A percentile compares a stretch with the other conserved stretches of the same genome.
Conservation (phyloP, 2,797 vertebrate genomes). For the Eremophila alpestris region DNA sequence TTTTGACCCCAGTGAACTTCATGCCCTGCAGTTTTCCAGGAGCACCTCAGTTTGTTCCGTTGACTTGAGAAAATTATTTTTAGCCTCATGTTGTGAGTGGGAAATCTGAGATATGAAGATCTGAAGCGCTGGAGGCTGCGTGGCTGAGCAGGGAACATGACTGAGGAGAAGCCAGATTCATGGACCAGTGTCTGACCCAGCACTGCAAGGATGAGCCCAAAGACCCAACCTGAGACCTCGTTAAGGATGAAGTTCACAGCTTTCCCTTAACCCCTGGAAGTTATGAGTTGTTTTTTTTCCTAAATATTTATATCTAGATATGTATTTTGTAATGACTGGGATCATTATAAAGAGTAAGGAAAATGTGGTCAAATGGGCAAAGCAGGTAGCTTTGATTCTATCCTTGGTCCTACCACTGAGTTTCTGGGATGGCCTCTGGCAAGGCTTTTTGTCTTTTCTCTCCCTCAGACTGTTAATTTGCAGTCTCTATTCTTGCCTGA, state of each 20-base stretch:
- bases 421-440: constrained; percentile 64
- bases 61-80: constrained; percentile 33
- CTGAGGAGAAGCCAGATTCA: not conserved
- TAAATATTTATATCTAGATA: not conserved
- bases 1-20: constrained; percentile 22
- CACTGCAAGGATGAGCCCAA: not conserved
- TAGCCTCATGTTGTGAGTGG: not conserved
- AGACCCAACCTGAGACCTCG: not conserved
- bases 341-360: constrained; percentile 17
- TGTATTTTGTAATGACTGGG: not conserved
- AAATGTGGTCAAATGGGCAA: constrained; percentile 20
- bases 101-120: constrained; percentile 15
- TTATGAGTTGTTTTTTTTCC: not conserved
- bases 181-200: not conserved
- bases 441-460: constrained; percentile 41
- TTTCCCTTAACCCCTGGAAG: not conserved
- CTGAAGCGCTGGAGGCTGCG: not conserved
- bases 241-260: not conserved
- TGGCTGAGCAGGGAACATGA: not conserved
- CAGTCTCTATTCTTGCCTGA: constrained; percentile 28
- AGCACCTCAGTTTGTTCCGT: not conserved
- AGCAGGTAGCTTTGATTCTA: constrained; percentile 47
- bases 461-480: constrained; percentile 56
- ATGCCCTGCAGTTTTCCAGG: constrained; percentile 17
- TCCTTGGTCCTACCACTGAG: constrained; percentile 11